Base-by-base conservation (phyloP, 2,797 vertebrate genomes). In the Cryptoblepharus egeriae region DNA sequence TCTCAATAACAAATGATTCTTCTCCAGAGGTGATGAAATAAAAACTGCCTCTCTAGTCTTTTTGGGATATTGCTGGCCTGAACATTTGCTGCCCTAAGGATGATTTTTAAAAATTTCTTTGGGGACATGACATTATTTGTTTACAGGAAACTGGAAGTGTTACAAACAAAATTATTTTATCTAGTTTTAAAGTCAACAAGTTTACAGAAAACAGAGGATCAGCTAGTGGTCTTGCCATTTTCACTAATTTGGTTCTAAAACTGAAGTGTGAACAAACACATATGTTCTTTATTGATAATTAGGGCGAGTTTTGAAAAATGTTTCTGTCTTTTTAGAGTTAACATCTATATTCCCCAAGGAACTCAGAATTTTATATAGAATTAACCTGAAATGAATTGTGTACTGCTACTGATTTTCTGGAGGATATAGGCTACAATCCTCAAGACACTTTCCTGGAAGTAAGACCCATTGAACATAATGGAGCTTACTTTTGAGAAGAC, bases 241-340 rank as follows among this genome's bases (percentile, higher is more conserved):
- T 52, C 58, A 37, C 60, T 79, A 65, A 49, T 68, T 45, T 74
- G 26, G 28, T 67, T 26, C 16, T 63, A 79, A 49, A 67, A 49
- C 6, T 73, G 76, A 73, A 64, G 49, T 12, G 8, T 77, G 65
- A 58, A 73, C 45, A 73, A 77, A 58, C 13, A 79, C 22, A 30
- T 4, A 28, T 35, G n/a, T 65, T 45, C 32, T 78, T 78, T 57
- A 3, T 35, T 68, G 6, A 42, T 37, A 76, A 60, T 77, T 55
- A 78, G 35, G 16, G 70, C 42, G 37, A 32, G 30, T n/a, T 16
- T 73, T 78, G 49, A 71, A 71, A 52, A 13, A 18, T 52, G 20
- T 67, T 65, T 30, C 22, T 73, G 49, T 79, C 49, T 78, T 79
- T 79, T 45, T 45, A 67, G 49, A 57, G 49, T 42, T 77, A 77